phyloP scores from a whole-genome alignment of 2,888 invertebrate species.

The Acanthosepion esculentum region DNA sequence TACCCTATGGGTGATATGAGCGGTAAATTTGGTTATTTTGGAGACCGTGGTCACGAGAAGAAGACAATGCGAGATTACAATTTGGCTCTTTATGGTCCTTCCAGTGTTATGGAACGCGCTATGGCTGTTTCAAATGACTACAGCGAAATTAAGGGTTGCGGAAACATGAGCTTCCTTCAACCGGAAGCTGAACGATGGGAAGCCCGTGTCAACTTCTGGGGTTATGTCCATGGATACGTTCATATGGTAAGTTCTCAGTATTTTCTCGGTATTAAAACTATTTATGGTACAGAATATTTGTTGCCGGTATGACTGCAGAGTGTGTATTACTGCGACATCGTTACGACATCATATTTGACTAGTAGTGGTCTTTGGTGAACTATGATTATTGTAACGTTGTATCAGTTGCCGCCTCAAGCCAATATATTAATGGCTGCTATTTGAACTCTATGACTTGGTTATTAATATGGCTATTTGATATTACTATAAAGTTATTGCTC shows the following conservation, averaged over 20 bases:
- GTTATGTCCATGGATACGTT: constrained; percentile 40
- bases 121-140: constrained; percentile 84
- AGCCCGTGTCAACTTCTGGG: constrained; percentile 43
- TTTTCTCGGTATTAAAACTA: too few species aligned
- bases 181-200: constrained; percentile 36
- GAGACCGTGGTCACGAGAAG: neutral
- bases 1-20: constrained; percentile 91
- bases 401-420: too few species aligned
- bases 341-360: too few species aligned
- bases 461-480: too few species aligned
- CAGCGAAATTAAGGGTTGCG: constrained; percentile 52
- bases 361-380: too few species aligned
- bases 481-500: too few species aligned
- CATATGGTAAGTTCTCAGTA: constrained; percentile 23
- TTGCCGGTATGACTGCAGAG: too few species aligned
- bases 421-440: too few species aligned
- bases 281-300: too few species aligned
- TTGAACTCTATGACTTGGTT: too few species aligned
- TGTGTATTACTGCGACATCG: too few species aligned
- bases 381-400: too few species aligned
- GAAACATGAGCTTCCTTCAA: constrained; percentile 47
- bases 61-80: constrained; percentile 84
- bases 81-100: constrained; percentile 86
- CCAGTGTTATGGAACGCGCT: constrained; percentile 89
- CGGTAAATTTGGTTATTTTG: constrained; percentile 73